phyloP scores from a whole-genome alignment of 2,113 vertebrate genomes.

The Phoxinus phoxinus region DNA sequence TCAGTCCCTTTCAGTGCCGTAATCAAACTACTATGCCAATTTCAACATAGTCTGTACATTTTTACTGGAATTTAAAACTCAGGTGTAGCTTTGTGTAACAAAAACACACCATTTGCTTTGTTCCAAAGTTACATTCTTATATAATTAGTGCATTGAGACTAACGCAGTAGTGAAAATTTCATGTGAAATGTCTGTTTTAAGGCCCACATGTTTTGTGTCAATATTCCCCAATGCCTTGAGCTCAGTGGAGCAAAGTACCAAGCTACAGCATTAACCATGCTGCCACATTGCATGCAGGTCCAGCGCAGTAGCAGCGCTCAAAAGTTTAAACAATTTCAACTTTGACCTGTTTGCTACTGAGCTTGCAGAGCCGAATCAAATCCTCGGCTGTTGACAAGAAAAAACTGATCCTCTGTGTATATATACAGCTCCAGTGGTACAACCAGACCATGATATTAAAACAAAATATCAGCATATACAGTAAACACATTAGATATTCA shows the following conservation, averaged over 20 bases:
- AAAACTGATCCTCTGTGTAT: neutral
- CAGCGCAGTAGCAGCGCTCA: neutral
- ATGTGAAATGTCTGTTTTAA: slow-evolving; percentile 46
- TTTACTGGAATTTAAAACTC: neutral
- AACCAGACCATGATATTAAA: neutral
- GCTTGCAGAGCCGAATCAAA: neutral
- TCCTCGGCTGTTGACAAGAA: neutral
- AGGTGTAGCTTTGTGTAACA: slow-evolving; percentile 27
- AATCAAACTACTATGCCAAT: neutral
- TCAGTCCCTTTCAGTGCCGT: neutral
- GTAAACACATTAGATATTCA: too few relatives aligned
- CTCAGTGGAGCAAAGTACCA: slow-evolving; percentile 22
- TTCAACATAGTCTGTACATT: neutral
- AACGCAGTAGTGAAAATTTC: slow-evolving; percentile 44
- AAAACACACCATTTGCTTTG: slow-evolving; percentile 40
- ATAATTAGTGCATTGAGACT: neutral
- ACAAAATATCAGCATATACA: too few relatives aligned
- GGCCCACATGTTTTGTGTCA: neutral
- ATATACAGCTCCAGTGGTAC: neutral
- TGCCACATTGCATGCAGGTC: neutral
- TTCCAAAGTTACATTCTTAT: slow-evolving; percentile 23
- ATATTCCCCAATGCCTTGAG: slow-evolving; percentile 4
- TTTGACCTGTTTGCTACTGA: neutral
- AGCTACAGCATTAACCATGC: neutral
- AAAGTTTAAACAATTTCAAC: neutral